Conservation (phyloP, 2,113 vertebrate species). For the Hyperoodon ampullatus region DNA sequence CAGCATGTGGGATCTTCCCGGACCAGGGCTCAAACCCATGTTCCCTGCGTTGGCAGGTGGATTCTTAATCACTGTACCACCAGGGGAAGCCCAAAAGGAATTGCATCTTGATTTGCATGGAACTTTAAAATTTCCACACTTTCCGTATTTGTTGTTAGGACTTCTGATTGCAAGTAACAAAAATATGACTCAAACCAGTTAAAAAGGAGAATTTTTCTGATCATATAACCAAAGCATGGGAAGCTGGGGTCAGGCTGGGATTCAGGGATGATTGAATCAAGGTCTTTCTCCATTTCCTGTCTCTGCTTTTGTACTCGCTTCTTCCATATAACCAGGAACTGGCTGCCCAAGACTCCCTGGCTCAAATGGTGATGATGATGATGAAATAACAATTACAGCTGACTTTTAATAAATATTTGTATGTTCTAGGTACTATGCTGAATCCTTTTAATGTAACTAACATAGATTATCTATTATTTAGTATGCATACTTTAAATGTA, state of each 20-base stretch:
- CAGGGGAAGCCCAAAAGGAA: background rate
- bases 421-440: background rate
- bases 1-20: no score
- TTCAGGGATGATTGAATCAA: background rate
- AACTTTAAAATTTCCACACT: background rate
- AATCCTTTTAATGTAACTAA: background rate
- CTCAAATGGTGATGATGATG: background rate
- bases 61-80: no score
- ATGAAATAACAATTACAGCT: background rate
- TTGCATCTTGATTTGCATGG: background rate
- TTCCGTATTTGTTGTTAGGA: constrained; percentile 30
- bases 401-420: background rate
- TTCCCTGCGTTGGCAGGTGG: no score
- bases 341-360: background rate
- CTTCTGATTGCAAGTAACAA: background rate
- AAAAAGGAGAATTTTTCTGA: background rate
- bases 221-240: background rate
- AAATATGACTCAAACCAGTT: constrained; percentile 1
- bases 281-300: background rate
- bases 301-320: background rate
- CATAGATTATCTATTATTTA: background rate
- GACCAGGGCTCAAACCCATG: no score
- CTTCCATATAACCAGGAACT: background rate
- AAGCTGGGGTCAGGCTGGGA: background rate
- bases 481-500: background rate